phyloP scores from a whole-genome alignment of 2,113 vertebrate species.

The Willisornis vidua region DNA sequence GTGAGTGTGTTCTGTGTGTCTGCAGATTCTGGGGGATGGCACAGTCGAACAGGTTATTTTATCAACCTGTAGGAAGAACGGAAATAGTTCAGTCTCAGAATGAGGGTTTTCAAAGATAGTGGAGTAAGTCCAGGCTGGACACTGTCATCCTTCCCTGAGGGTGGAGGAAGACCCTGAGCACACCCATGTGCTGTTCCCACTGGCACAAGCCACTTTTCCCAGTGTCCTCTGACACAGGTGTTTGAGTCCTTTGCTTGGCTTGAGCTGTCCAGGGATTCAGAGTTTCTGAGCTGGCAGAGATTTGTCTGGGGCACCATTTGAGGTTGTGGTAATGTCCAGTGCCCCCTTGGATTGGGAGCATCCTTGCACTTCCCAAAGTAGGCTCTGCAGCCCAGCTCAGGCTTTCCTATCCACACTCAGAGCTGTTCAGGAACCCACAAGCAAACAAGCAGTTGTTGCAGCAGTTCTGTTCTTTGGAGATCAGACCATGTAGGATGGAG shows the following conservation, averaged over 20 bases:
- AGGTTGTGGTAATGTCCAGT: accelerated
- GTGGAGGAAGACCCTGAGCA: background rate
- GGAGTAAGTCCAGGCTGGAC: background rate
- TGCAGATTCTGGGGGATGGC: background rate
- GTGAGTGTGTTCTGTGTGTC: accelerated
- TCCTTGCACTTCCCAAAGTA: background rate
- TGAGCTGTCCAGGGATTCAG: background rate
- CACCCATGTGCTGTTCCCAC: background rate
- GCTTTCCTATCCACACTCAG: background rate
- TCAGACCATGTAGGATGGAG: background rate
- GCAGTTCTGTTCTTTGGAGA: background rate
- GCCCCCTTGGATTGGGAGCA: background rate
- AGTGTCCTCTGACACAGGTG: background rate
- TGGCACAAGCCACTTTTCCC: background rate
- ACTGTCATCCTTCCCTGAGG: background rate
- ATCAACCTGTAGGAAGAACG: background rate
- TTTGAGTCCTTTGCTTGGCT: background rate
- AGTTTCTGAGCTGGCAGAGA: background rate
- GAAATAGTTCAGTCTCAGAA: background rate
- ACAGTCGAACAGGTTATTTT: background rate
- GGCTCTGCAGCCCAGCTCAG: background rate
- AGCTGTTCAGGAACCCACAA: background rate
- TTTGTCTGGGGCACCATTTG: background rate
- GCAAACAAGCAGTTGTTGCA: background rate
- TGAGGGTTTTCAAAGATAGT: background rate